Conservation (phyloP, 2,888 invertebrate genomes). For the Lottia scabra region DNA sequence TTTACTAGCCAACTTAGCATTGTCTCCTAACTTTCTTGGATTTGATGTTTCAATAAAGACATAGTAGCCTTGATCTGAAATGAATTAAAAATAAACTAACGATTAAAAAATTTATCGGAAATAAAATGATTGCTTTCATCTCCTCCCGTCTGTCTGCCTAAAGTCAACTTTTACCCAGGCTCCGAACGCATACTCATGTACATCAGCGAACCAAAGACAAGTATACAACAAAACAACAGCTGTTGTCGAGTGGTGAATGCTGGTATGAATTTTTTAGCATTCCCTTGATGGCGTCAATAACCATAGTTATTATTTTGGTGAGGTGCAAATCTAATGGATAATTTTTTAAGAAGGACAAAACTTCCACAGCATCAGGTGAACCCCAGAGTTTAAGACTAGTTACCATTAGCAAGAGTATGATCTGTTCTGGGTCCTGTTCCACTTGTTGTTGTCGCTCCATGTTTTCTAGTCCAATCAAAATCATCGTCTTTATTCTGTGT, state of each 20-base stretch:
- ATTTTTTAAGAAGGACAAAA: not conserved
- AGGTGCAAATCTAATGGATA: too few species aligned
- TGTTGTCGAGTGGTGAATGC: too few species aligned
- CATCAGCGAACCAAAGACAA: too few species aligned
- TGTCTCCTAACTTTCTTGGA: slow-evolving; percentile 42
- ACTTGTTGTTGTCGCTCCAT: slow-evolving; percentile 50
- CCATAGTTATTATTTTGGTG: not conserved
- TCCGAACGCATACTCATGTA: too few species aligned
- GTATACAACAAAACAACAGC: too few species aligned
- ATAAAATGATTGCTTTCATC: too few species aligned
- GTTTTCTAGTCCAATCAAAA: slow-evolving; percentile 55
- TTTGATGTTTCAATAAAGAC: slow-evolving; percentile 54
- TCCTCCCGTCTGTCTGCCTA: too few species aligned
- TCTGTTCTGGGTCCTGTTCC: slow-evolving; percentile 54
- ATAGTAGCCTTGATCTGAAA: slow-evolving; percentile 42
- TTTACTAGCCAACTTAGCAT: slow-evolving; percentile 41
- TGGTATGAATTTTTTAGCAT: too few species aligned
- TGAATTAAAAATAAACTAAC: not conserved
- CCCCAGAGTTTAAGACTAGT: not conserved
- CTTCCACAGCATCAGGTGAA: not conserved
- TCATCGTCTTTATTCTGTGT: slow-evolving; percentile 49
- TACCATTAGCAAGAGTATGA: slow-evolving; percentile 49
- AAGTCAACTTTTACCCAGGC: too few species aligned
- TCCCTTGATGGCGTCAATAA: not conserved
- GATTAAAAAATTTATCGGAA: too few species aligned